These are phyloP conservation scores for Temnothorax unifasciatus DNA, from an alignment of 2,888 invertebrate genomes.

Conservation along the genomic window DNA sequence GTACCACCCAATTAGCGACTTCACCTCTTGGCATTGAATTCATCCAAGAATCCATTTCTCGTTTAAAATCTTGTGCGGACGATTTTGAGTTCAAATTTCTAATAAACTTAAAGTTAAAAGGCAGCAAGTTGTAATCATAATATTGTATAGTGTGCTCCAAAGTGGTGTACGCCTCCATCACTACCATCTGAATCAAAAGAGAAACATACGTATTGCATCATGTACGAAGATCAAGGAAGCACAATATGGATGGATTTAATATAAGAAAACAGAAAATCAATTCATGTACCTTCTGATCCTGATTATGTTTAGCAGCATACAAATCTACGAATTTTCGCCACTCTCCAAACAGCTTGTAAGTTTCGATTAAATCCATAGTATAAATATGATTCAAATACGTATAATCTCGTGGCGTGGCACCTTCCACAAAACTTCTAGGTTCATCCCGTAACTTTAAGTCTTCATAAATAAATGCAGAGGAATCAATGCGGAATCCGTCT, in stretches of 20 bases:
- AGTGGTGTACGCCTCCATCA: constrained; percentile 92
- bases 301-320: constrained; percentile 82
- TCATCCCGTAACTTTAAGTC: constrained; percentile 88
- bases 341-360: constrained; percentile 88
- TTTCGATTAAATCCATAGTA: constrained; percentile 88
- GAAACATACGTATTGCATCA: neutral
- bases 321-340: constrained; percentile 89
- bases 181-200: constrained; percentile 87
- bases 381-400: constrained; percentile 89
- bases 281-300: constrained; percentile 82
- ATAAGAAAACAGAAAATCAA: neutral
- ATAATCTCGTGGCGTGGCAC: constrained; percentile 86
- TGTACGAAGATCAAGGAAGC: neutral
- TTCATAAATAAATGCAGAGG: constrained; percentile 90
- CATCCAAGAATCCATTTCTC: constrained; percentile 89
- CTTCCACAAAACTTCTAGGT: constrained; percentile 86
- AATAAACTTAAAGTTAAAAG: constrained; percentile 93
- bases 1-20: constrained; percentile 93
- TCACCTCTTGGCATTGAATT: constrained; percentile 83
- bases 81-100: constrained; percentile 88
- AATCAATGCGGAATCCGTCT: constrained; percentile 95
- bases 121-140: constrained; percentile 91
- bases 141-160: constrained; percentile 89
- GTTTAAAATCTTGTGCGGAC: constrained; percentile 89
- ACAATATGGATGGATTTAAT: neutral